Conservation (phyloP, 2,888 invertebrate genomes). For the Sminthurides aquaticus region DNA sequence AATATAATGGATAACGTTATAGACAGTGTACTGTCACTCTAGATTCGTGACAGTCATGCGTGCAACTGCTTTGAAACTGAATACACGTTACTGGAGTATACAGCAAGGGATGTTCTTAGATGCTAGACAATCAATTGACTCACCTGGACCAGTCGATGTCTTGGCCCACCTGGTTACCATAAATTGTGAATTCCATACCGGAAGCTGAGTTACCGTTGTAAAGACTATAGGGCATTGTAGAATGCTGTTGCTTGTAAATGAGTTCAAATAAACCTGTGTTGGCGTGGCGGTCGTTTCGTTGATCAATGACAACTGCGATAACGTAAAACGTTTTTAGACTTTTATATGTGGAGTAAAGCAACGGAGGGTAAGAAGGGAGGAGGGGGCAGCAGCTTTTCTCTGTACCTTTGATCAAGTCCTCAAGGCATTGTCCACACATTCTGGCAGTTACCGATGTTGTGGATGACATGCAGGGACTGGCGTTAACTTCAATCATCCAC, state of each 20-base stretch:
- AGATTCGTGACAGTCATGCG: too few relatives aligned
- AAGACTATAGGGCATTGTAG: conserved; percentile 49
- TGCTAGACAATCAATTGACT: neutral
- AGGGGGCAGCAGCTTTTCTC: neutral
- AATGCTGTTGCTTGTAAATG: conserved; percentile 67
- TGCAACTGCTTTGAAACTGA: too few relatives aligned
- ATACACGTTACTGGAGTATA: too few relatives aligned
- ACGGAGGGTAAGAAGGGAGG: neutral
- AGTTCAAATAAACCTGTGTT: conserved; percentile 74
- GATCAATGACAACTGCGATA: conserved; percentile 65
- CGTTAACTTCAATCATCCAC: conserved; percentile 88
- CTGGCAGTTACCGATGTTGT: conserved; percentile 76
- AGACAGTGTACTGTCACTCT: too few relatives aligned
- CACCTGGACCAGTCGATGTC: conserved; percentile 39
- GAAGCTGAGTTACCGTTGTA: conserved; percentile 23
- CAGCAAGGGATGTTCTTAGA: neutral
- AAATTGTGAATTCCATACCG: conserved; percentile 26
- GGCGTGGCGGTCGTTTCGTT: conserved; percentile 61
- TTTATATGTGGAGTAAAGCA: too few relatives aligned
- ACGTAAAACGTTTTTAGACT: too few relatives aligned
- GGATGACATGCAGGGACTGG: conserved; percentile 74
- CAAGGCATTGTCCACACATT: conserved; percentile 70
- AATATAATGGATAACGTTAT: neutral
- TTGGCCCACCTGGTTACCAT: conserved; percentile 31
- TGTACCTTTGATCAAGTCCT: conserved; percentile 77